These are phyloP conservation scores for Stictocephala bisonia DNA, from an alignment of 2,888 invertebrate genomes.

Conservation along the genomic window DNA sequence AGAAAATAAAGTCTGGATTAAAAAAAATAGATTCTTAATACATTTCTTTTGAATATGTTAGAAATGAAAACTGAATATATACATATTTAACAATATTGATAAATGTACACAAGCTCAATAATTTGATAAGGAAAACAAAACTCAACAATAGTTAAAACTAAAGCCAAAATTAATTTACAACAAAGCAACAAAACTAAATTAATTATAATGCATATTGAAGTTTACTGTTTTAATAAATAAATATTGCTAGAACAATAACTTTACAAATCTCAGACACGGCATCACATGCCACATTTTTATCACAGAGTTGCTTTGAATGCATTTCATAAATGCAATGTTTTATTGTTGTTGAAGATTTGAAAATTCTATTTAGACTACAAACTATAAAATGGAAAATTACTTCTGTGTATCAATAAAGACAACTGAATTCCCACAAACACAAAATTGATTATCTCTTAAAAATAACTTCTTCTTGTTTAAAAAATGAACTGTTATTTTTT, in stretches of 20 bases:
- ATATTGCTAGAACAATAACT: not conserved
- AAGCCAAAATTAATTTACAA: constrained; percentile 22
- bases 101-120: constrained; percentile 14
- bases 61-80: not conserved
- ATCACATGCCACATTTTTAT: constrained; percentile 34
- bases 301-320: constrained; percentile 37
- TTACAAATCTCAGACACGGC: constrained; percentile 17
- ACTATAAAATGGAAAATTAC: too few relatives aligned
- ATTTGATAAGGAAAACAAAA: constrained; percentile 9
- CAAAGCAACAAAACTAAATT: constrained; percentile 22
- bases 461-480: too few relatives aligned
- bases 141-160: constrained; percentile 6
- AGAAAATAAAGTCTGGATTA: too few relatives aligned
- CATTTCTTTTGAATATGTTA: too few relatives aligned
- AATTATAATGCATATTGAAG: too few relatives aligned
- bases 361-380: not conserved
- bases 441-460: too few relatives aligned
- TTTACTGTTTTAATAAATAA: constrained; percentile 1
- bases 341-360: not conserved
- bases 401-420: too few relatives aligned
- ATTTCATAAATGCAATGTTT: constrained; percentile 31
- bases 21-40: too few relatives aligned
- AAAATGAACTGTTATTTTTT: too few relatives aligned
- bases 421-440: too few relatives aligned
- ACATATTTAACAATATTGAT: constrained; percentile 14